Base-by-base conservation (phyloP, 1,140 invertebrate species). In the Magallana angulata region DNA sequence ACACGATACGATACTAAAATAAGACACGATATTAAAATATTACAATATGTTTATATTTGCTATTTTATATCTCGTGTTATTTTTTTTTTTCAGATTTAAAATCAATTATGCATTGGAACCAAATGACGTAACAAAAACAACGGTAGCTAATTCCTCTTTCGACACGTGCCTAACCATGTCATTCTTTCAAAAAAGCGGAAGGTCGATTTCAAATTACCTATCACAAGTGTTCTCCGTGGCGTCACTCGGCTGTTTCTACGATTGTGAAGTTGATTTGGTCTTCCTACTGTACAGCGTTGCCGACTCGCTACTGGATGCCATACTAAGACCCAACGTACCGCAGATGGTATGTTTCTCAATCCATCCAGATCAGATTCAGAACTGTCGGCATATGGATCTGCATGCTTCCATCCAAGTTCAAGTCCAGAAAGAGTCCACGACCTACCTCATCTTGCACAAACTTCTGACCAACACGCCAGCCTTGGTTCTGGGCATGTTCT, bases 391-490 rank as follows among this genome's bases (percentile, higher is more conserved):
- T 56, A 83, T 92, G 6, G 88, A 91, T 62, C 56, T 87, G 14
- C 87, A 91, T n/a, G 57, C 84, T 0, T 89, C 88, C 48, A 85
- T 92, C 36, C 91, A 93, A 88, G 88, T 90, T 76, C 88, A 90
- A 5, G 90, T 94, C 0, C 93, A 94, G 81, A 90, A 88, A 85
- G 58, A 87, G 24, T 90, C 93, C 8, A 92, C 93, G 7, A 90
- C 89, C 56, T 93, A 93, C 81, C 88, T 93, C 9, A 90, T 94
- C n/a, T 85, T 89, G 48, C 92, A 93, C 83, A 92, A 92, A 86
- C 87, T 92, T 57, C 84, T 93, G 18, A 89, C 92, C 5, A 93
- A 93, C 82, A 83, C 92, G 9, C 93, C 93, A 14, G 93, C 93
- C 3, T 76, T 93, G 14, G 87, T 93, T 24, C 81, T 94, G 12